A percentile compares a stretch with the other conserved stretches of the same genome.
phyloP scores from a whole-genome alignment of 2,888 invertebrate species.

The Athrips mouffetella region DNA sequence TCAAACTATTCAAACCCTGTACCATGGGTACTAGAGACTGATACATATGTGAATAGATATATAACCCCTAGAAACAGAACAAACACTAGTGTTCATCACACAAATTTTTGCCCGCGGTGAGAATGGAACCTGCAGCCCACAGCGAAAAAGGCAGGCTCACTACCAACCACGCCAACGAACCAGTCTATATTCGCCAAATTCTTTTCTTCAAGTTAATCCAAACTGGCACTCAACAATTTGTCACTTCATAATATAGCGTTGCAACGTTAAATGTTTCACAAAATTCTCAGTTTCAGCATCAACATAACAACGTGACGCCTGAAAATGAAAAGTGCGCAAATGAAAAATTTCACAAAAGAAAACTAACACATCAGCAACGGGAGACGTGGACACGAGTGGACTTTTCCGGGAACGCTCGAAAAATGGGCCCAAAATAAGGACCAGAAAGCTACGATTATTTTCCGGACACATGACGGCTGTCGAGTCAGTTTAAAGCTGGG shows the following conservation, averaged over 20 bases:
- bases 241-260: not conserved
- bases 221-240: no score
- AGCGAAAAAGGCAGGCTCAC: no score
- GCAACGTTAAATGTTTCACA: not conserved
- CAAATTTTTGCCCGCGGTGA: no score
- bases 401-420: conserved; percentile 1
- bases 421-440: conserved; percentile 5
- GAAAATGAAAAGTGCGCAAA: conserved; percentile 2
- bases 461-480: conserved; percentile 5
- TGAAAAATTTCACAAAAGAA: conserved; percentile 6
- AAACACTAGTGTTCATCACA: no score
- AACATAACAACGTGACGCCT: conserved; percentile 1
- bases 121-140: no score
- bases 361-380: conserved; percentile 4
- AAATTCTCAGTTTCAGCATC: not conserved
- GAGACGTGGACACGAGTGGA: conserved; percentile 3
- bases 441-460: not conserved
- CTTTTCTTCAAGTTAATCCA: no score
- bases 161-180: no score
- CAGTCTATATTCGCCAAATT: no score
- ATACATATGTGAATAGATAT: no score
- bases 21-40: no score
- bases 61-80: no score
- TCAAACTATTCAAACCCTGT: no score
- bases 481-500: not conserved